A percentile compares a stretch with the other conserved stretches of the same genome.
These are phyloP conservation scores for Nasonia giraulti DNA, from an alignment of 1,140 invertebrate species.

Conservation along the genomic window DNA sequence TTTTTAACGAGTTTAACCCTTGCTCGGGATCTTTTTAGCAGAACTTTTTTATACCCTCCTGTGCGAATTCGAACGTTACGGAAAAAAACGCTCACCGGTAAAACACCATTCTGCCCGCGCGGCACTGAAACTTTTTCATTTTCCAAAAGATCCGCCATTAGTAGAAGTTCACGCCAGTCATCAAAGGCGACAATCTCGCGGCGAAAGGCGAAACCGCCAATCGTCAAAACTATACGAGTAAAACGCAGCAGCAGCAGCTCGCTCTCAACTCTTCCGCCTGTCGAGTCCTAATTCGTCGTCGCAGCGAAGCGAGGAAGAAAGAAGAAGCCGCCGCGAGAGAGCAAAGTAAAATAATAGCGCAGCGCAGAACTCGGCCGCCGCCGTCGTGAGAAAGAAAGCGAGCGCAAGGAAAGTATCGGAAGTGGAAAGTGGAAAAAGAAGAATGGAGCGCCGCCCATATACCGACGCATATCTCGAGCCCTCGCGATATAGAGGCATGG, in stretches of 20 bases:
- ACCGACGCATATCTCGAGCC: neutral
- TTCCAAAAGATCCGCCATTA: neutral
- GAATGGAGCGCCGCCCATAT: neutral
- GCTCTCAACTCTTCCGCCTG: neutral
- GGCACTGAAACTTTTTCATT: neutral
- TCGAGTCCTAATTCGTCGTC: neutral
- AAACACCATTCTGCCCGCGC: neutral
- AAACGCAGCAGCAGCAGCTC: neutral
- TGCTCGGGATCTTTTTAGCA: neutral
- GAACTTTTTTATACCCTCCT: neutral
- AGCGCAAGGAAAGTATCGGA: conserved; percentile 6
- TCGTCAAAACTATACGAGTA: neutral
- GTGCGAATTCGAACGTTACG: neutral
- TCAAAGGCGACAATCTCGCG: neutral
- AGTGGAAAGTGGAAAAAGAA: conserved; percentile 29
- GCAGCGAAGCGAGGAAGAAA: neutral
- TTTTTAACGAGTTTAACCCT: neutral
- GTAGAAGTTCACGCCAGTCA: neutral
- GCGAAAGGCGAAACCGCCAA: neutral
- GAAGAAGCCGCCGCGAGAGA: neutral
- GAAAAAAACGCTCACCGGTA: neutral
- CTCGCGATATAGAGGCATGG: neutral
- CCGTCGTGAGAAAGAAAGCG: neutral
- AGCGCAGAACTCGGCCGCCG: neutral
- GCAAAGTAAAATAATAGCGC: conserved; percentile 41